Evolutionary conservation across 1,140 invertebrate genomes (phyloP).

Genomic region (Andricus grossulariae): DNA sequence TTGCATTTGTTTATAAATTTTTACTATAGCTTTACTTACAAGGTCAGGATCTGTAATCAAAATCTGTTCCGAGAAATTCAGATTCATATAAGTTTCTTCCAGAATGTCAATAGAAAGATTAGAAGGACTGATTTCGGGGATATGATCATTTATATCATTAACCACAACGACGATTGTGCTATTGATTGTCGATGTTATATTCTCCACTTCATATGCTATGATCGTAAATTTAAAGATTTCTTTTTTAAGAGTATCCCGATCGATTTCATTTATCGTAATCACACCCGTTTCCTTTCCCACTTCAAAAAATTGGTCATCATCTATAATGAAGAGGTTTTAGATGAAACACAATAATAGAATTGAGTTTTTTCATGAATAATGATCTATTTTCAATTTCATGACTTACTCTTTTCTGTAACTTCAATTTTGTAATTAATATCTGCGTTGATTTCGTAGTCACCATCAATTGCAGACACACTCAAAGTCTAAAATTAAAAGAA

Average conservation of each 20-base stretch:
- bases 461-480: slow-evolving; percentile 76
- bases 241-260: slow-evolving; percentile 74
- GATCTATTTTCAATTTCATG: slow-evolving; percentile 38
- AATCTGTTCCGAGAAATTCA: slow-evolving; percentile 70
- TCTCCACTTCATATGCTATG: slow-evolving; percentile 75
- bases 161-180: slow-evolving; percentile 74
- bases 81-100: slow-evolving; percentile 72
- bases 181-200: slow-evolving; percentile 64
- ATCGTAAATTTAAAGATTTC: slow-evolving; percentile 76
- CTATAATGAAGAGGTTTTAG: slow-evolving; percentile 49
- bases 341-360: background rate
- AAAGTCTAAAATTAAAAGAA: slow-evolving; percentile 49
- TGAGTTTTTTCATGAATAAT: background rate
- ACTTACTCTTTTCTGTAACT: slow-evolving; percentile 44
- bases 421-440: slow-evolving; percentile 73
- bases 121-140: slow-evolving; percentile 67
- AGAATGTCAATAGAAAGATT: slow-evolving; percentile 65
- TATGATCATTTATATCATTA: slow-evolving; percentile 77
- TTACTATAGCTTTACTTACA: slow-evolving; percentile 63
- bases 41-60: slow-evolving; percentile 77
- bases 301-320: slow-evolving; percentile 56
- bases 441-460: slow-evolving; percentile 76
- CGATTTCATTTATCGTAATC: slow-evolving; percentile 73
- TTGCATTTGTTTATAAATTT: slow-evolving; percentile 30
- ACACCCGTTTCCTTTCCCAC: slow-evolving; percentile 66